Evolutionary conservation across 2,797 vertebrate species (phyloP).

Genomic region (Cirrhinus mrigala): DNA sequence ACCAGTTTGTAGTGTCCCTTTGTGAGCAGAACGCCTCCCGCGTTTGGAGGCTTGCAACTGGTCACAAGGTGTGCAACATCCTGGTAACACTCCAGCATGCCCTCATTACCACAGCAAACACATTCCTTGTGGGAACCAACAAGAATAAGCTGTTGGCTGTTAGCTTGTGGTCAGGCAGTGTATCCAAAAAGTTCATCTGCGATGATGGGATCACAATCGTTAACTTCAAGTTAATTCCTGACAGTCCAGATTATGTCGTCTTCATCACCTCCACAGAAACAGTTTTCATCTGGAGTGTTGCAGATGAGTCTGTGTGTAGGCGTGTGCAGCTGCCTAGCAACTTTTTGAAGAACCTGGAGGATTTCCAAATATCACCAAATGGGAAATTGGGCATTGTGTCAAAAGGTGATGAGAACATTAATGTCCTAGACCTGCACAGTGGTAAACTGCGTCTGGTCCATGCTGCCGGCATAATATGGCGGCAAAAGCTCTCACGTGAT

Average conservation of each 20-base stretch:
- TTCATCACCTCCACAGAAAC: conserved; percentile 97
- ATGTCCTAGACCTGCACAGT: conserved; percentile 93
- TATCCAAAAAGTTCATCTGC: conserved; percentile 97
- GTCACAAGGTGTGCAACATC: conserved; percentile 98
- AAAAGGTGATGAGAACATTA: conserved; percentile 96
- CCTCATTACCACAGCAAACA: conserved; percentile 96
- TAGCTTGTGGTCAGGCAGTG: conserved; percentile 98
- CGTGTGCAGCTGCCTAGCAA: conserved; percentile 93
- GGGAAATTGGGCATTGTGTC: conserved; percentile 96
- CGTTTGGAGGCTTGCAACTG: conserved; percentile 96
- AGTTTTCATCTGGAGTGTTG: conserved; percentile 95
- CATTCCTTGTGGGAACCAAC: conserved; percentile 93
- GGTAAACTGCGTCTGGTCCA: conserved; percentile 95
- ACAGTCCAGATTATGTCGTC: conserved; percentile 94
- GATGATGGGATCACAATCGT: conserved; percentile 95
- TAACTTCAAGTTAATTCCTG: conserved; percentile 94
- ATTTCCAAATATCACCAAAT: conserved; percentile 98
- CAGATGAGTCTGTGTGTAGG: conserved; percentile 94
- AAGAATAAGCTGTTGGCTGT: conserved; percentile 98
- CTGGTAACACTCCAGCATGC: conserved; percentile 95
- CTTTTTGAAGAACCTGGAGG: conserved; percentile 94
- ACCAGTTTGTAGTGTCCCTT: conserved; percentile 98
- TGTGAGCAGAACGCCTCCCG: conserved; percentile 97
- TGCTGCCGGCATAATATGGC: conserved; percentile 93
- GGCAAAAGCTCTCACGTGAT: conserved; percentile 92